A percentile compares a stretch with the other conserved stretches of the same genome.
phyloP scores from a whole-genome alignment of 1,140 invertebrate genomes.

The Leptinotarsa texana region DNA sequence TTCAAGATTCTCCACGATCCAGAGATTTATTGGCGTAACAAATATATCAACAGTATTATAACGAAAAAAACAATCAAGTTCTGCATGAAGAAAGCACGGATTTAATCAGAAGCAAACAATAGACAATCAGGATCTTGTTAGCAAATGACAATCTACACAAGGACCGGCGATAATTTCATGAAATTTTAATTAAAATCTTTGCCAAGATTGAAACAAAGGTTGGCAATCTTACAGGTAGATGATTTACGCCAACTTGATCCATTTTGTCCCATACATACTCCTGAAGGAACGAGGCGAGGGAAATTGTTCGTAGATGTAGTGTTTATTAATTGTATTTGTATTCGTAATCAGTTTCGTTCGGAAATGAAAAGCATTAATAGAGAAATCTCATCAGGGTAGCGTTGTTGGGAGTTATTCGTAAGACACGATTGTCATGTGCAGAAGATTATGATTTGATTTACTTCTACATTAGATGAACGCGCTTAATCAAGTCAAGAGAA shows the following conservation, averaged over 20 bases:
- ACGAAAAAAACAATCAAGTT: too few relatives aligned
- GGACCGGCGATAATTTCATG: conserved; percentile 31
- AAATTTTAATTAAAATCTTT: conserved; percentile 34
- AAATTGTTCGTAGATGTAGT: conserved; percentile 8
- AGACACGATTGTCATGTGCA: not conserved
- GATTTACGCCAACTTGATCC: conserved; percentile 2
- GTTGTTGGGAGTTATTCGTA: not conserved
- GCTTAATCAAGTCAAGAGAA: not conserved
- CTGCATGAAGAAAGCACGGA: conserved; percentile 6
- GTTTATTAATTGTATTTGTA: not conserved
- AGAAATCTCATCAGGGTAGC: not conserved
- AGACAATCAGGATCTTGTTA: conserved; percentile 30
- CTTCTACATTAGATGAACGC: not conserved
- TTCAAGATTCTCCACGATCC: too few relatives aligned
- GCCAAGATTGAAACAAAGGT: conserved; percentile 19
- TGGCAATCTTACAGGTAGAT: not conserved
- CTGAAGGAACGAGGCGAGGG: not conserved
- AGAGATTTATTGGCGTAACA: too few relatives aligned
- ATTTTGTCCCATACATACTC: not conserved
- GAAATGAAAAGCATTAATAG: conserved; percentile 1
- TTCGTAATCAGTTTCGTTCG: not conserved
- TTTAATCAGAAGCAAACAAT: conserved; percentile 33
- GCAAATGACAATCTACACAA: conserved; percentile 29
- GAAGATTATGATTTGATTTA: not conserved
- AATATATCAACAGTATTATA: too few relatives aligned